These are phyloP conservation scores for Graptemys geographica DNA, from an alignment of 2,797 vertebrate species.

Conservation along the genomic window DNA sequence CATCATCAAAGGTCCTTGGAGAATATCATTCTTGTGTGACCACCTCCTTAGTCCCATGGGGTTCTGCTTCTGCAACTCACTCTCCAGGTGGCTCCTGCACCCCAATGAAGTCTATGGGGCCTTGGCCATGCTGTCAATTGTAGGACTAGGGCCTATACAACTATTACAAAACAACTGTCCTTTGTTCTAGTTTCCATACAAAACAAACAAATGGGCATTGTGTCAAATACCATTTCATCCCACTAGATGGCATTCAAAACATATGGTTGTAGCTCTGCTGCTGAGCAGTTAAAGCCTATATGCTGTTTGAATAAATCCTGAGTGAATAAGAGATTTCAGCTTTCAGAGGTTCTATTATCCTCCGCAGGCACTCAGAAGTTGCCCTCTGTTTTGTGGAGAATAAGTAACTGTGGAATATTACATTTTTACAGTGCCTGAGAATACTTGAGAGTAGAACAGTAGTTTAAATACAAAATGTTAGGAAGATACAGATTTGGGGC, in stretches of 20 bases:
- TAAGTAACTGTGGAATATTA: background rate
- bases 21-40: background rate
- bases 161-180: background rate
- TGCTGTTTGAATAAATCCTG: slow-evolving; percentile 28
- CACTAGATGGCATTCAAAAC: slow-evolving; percentile 60
- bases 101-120: background rate
- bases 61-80: background rate
- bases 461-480: background rate
- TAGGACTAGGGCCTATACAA: background rate
- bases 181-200: background rate
- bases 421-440: background rate
- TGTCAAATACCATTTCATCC: background rate
- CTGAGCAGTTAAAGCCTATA: background rate
- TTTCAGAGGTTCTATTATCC: background rate
- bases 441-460: background rate
- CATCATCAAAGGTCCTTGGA: background rate
- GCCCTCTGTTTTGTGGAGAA: background rate
- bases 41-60: background rate
- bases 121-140: background rate
- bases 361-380: background rate
- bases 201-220: background rate
- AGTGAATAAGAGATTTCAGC: slow-evolving; percentile 47
- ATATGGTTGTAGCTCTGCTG: background rate
- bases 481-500: background rate
- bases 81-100: background rate